These are phyloP conservation scores for Eulemur rubriventer DNA, from an alignment of 2,797 vertebrate genomes.

Conservation along the genomic window DNA sequence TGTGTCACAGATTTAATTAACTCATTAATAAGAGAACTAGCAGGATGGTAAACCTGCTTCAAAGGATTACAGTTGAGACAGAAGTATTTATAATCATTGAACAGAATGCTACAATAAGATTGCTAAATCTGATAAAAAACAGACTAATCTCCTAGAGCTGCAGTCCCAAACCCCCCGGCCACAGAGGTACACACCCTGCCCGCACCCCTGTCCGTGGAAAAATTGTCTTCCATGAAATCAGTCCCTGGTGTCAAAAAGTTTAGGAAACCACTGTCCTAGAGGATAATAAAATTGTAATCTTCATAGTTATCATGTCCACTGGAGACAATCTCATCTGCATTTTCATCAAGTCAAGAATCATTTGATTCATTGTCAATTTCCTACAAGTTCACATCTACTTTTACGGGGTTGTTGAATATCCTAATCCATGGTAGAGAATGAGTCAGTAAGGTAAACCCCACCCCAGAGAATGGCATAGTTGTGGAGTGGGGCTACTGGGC, in stretches of 20 bases:
- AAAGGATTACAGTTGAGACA: neutral
- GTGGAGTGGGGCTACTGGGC: neutral
- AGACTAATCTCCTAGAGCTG: neutral
- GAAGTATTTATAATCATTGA: neutral
- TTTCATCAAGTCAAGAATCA: neutral
- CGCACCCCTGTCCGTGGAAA: too few relatives aligned
- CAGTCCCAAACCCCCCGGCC: too few relatives aligned
- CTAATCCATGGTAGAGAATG: neutral
- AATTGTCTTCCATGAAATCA: too few relatives aligned
- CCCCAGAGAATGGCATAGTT: neutral
- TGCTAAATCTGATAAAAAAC: neutral
- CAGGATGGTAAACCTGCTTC: neutral
- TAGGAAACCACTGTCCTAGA: neutral
- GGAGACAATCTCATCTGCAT: neutral
- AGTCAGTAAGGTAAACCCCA: neutral
- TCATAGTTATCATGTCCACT: neutral
- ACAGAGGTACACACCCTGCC: too few relatives aligned
- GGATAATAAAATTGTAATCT: neutral
- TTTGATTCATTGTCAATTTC: neutral
- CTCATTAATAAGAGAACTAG: neutral
- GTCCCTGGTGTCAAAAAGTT: too few relatives aligned
- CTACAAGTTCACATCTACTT: neutral
- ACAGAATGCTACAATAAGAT: neutral
- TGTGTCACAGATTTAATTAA: neutral
- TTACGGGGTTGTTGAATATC: neutral